Evolutionary conservation across 2,888 invertebrate species (phyloP), one percentile per base, ranked within the genome.

Genomic region (Alentia gelatinosa): DNA sequence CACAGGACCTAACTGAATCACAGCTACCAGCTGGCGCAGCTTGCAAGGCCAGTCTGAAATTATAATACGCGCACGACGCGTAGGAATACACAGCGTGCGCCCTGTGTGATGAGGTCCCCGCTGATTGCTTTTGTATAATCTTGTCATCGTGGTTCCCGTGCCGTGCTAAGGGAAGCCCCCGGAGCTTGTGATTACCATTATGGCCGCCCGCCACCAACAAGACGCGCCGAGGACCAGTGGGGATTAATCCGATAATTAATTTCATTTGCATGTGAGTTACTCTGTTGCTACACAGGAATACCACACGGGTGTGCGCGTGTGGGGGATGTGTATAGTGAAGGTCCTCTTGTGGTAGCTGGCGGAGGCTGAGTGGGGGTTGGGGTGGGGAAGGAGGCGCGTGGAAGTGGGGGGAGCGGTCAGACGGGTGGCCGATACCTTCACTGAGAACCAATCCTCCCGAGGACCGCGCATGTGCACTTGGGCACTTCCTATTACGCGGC

Each of bases 171-270:
- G 56, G 56, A 56, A n/a, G 56, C 56, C 56, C 56, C 56, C 9
- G 56, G 3, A 56, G 56, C n/a, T n/a, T 56, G 75, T 75, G 75
- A 75, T 75, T 75, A 75, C 75, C 75, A 75, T 35, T 75, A 75
- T 75, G 75, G 75, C 26, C 75, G 75, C n/a, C 7, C 37, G 30
- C 19, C 35, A 75, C 75, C 33, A n/a, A 83, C 79, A 35, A 26
- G 83, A 23, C 83, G 23, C 23, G n/a, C 37, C 37, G 37, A 26
- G 15, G 33, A 68, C 39, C 35, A 83, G 83, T 9, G 39, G 39
- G 83, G 83, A 83, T 83, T 83, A 39, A 83, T 83, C 39, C 35
- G 26, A 83, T 83, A 83, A 83, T 83, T 35, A 39, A 83, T 83
- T 83, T 39, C 35, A 83, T 83, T 39, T 83, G 83, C 83, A 83